Conservation (phyloP, 1,140 invertebrate species). For the Wiebesia pumilae region DNA sequence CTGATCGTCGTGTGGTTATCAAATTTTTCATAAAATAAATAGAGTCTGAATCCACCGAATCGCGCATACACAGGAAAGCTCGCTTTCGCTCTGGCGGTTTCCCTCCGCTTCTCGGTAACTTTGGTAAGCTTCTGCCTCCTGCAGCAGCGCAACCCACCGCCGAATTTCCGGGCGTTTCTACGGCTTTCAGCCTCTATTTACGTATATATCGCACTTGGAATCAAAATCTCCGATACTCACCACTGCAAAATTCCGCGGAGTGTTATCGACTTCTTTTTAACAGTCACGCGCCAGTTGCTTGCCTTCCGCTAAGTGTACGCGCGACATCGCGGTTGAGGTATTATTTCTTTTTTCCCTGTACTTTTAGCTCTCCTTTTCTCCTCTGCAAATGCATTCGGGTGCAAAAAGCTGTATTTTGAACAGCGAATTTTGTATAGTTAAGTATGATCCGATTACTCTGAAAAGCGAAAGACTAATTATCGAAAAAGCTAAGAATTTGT, state of each 20-base stretch:
- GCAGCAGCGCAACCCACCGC: not conserved
- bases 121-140: slow-evolving; percentile 39
- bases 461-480: not conserved
- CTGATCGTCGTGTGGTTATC: not conserved
- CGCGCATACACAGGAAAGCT: not conserved
- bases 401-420: not conserved
- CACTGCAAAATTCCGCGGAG: slow-evolving; percentile 30
- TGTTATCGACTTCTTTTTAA: slow-evolving; percentile 32
- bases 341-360: not conserved
- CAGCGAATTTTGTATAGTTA: not conserved
- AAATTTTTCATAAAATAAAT: slow-evolving; percentile 5
- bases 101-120: slow-evolving; percentile 24
- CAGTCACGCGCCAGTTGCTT: not conserved
- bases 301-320: not conserved
- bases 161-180: slow-evolving; percentile 49
- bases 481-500: not conserved
- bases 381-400: not conserved
- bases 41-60: not conserved
- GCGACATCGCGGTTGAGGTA: not conserved
- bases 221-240: slow-evolving; percentile 47
- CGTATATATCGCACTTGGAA: slow-evolving; percentile 36
- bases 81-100: slow-evolving; percentile 25
- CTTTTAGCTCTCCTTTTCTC: not conserved
- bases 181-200: slow-evolving; percentile 49
- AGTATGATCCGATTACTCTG: not conserved